Conservation (phyloP, 2,888 invertebrate genomes). For the Ormyrus rosae region DNA sequence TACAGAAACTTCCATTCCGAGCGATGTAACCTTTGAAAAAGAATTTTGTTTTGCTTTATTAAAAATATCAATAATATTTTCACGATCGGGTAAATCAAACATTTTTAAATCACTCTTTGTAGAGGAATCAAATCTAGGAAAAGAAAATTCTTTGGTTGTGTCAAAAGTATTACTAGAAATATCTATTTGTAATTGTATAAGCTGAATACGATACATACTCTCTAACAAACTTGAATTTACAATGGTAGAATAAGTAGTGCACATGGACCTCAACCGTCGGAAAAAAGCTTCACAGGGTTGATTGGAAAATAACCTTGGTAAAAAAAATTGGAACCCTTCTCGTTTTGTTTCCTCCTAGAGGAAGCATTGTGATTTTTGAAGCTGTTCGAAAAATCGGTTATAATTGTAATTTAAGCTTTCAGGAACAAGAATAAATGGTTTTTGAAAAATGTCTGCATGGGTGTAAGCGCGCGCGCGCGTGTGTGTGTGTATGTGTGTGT, state of each 20-base stretch:
- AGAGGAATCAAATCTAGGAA: constrained; percentile 3
- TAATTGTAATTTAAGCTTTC: no score
- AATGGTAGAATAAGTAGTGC: constrained; percentile 48
- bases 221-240: constrained; percentile 56
- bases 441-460: no score
- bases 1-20: not conserved
- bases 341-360: no score
- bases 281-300: no score
- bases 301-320: no score
- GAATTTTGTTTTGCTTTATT: constrained; percentile 6
- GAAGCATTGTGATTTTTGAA: no score
- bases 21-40: not conserved
- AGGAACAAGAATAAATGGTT: no score
- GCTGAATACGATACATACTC: constrained; percentile 51
- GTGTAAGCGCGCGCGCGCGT: no score
- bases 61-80: not conserved
- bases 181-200: constrained; percentile 49
- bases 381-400: no score
- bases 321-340: no score
- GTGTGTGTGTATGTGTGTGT: no score
- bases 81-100: not conserved
- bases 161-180: constrained; percentile 13
- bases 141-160: not conserved
- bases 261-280: not conserved
- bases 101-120: not conserved